Percentiles rank a stretch among this genome's conserved stretches.
Conservation (phyloP, 2,888 invertebrate species). For the Aquatica leii region DNA sequence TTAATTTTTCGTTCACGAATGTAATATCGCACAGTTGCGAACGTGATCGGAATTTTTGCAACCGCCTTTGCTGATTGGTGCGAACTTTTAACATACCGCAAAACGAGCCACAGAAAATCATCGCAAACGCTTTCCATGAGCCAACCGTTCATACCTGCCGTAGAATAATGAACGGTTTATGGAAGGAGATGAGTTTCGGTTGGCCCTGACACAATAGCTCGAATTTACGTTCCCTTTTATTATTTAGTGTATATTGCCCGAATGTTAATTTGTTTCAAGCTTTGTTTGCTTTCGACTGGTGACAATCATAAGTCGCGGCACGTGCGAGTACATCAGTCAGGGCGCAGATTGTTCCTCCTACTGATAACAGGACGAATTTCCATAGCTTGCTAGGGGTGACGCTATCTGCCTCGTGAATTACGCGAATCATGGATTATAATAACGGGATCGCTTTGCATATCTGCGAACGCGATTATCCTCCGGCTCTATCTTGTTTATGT, state of each 20-base stretch:
- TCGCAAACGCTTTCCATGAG: slow-evolving; percentile 28
- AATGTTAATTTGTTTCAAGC: slow-evolving; percentile 37
- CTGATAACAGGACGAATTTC: slow-evolving; percentile 42
- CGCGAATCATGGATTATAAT: slow-evolving; percentile 61
- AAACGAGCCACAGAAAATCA: slow-evolving; percentile 32
- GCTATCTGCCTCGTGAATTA: slow-evolving; percentile 55
- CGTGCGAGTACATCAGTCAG: slow-evolving; percentile 48
- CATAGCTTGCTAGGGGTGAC: slow-evolving; percentile 40
- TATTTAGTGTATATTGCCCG: slow-evolving; percentile 34
- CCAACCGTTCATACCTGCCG: slow-evolving; percentile 33
- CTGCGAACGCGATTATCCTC: slow-evolving; percentile 57
- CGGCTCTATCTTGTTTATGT: slow-evolving; percentile 58
- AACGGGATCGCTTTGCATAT: slow-evolving; percentile 61
- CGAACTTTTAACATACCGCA: slow-evolving; percentile 37
- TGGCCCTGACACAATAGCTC: slow-evolving; percentile 24
- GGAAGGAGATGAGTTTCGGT: slow-evolving; percentile 27
- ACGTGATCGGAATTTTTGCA: slow-evolving; percentile 46
- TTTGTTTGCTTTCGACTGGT: slow-evolving; percentile 37
- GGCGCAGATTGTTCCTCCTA: slow-evolving; percentile 40
- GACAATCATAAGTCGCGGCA: slow-evolving; percentile 56
- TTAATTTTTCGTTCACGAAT: slow-evolving; percentile 61
- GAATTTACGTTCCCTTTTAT: slow-evolving; percentile 36
- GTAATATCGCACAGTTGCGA: slow-evolving; percentile 56
- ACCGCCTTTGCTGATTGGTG: slow-evolving; percentile 36
- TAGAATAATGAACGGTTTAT: slow-evolving; percentile 32